Conservation (phyloP, 1,140 invertebrate species). For the Homalodisca vitripennis region DNA sequence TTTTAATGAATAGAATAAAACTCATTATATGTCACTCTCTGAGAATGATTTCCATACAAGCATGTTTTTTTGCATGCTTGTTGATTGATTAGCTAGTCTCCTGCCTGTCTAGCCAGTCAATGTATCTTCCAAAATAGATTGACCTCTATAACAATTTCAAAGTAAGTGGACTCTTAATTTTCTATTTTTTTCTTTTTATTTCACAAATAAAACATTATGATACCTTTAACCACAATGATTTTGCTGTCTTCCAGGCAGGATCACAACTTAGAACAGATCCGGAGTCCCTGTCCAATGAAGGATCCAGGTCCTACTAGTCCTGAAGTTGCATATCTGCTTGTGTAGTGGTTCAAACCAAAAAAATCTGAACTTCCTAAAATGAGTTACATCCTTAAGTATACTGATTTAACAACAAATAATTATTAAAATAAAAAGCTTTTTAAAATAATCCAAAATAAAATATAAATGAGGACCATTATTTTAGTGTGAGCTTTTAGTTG, state of each 20-base stretch:
- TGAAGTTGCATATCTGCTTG: constrained; percentile 43
- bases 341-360: constrained; percentile 61
- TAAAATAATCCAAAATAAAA: neutral
- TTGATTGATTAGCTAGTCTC: too few relatives aligned
- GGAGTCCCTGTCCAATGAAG: constrained; percentile 54
- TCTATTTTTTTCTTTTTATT: too few relatives aligned
- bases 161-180: too few relatives aligned
- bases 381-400: neutral
- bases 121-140: neutral
- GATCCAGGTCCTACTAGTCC: constrained; percentile 45
- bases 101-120: neutral
- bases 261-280: constrained; percentile 49
- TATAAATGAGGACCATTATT: neutral
- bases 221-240: constrained; percentile 56
- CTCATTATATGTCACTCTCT: neutral
- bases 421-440: neutral
- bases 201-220: too few relatives aligned
- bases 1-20: too few relatives aligned
- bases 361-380: constrained; percentile 57
- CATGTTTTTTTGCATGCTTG: neutral
- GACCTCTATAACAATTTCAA: constrained; percentile 1
- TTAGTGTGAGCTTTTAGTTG: neutral
- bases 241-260: constrained; percentile 50
- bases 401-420: neutral
- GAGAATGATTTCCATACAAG: neutral